A percentile compares a stretch with the other conserved stretches of the same genome.
Conservation (phyloP, 2,888 invertebrate species). For the Stenoptilia bipunctidactyla region DNA sequence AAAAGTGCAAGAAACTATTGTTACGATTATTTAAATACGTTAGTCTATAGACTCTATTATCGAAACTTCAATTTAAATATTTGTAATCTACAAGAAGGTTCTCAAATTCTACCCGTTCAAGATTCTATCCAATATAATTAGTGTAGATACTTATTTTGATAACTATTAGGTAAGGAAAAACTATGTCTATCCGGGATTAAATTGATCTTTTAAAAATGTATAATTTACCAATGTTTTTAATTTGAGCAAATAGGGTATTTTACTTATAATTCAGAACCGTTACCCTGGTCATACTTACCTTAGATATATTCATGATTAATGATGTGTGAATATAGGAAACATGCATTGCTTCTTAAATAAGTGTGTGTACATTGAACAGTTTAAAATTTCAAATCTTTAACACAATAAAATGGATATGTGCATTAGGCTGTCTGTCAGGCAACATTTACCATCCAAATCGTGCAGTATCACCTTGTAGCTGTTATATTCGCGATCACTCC, state of each 20-base stretch:
- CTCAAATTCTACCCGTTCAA: neutral
- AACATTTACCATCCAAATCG: constrained; percentile 53
- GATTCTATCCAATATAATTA: too few relatives aligned
- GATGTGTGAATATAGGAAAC: constrained; percentile 28
- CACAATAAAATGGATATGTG: constrained; percentile 33
- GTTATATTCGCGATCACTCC: constrained; percentile 16
- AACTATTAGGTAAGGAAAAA: too few relatives aligned
- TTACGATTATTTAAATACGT: too few relatives aligned
- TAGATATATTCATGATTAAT: too few relatives aligned
- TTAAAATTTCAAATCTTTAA: constrained; percentile 16
- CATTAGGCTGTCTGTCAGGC: constrained; percentile 49
- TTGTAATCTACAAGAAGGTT: neutral
- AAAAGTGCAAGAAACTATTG: too few relatives aligned
- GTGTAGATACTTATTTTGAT: too few relatives aligned
- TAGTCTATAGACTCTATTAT: neutral
- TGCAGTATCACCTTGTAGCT: constrained; percentile 24
- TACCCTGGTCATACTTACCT: too few relatives aligned
- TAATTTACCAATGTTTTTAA: too few relatives aligned
- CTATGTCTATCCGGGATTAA: too few relatives aligned
- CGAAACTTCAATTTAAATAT: neutral
- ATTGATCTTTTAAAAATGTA: too few relatives aligned
- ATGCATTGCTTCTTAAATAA: constrained; percentile 44
- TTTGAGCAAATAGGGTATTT: too few relatives aligned
- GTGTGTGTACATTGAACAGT: constrained; percentile 29
- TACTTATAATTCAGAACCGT: too few relatives aligned